Evolutionary conservation across 2,888 invertebrate species (phyloP), one percentile per base, ranked within the genome.

Genomic region (Epiblema foenella): DNA sequence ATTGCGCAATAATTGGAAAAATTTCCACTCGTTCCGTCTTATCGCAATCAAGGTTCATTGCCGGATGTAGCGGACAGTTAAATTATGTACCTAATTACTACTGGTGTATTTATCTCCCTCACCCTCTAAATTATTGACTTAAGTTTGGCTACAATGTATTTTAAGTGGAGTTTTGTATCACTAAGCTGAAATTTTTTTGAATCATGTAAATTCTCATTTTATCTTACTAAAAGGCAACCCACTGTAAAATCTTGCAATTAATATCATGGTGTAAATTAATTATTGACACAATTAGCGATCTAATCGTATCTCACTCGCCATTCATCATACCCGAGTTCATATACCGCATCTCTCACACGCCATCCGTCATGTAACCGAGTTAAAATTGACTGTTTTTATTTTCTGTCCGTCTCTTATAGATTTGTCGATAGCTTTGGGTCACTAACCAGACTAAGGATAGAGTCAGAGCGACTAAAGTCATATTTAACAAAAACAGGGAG

Each of bases 371-470:
- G 39, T 18, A 2, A 59, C 37, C 52, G 37, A 67, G 56, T 67
- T 71, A 67, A 66, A 71, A 71, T 71, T 68, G 51, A 66, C 46
- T 57, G 68, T 68, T 68, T 57, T 62, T 62, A 46, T 68, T 63
- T 68, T 72, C 67, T 70, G 59, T 72, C 72, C 78, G 78, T 86
- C 82, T 89, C 85, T 93, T 94, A 77, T 91, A 97, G 97, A 93
- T 96, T 95, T 93, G 90, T 94, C 83, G 94, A 94, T 85, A 93
- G 94, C 80, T 95, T 97, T 85, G 94, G 95, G 81, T 94, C 96
- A 70, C 94, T 95, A 88, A 90, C 93, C 79, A 94, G 94, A 83
- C 92, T 98, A 80, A 93, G 95, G 85, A 90, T 94, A 77, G 97
- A 98, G 87, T 95, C 96, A 83, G 93, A 94, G 75, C 89, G 89